These are phyloP conservation scores for Aleiodes alternator DNA, from an alignment of 2,888 invertebrate species.

Conservation along the genomic window DNA sequence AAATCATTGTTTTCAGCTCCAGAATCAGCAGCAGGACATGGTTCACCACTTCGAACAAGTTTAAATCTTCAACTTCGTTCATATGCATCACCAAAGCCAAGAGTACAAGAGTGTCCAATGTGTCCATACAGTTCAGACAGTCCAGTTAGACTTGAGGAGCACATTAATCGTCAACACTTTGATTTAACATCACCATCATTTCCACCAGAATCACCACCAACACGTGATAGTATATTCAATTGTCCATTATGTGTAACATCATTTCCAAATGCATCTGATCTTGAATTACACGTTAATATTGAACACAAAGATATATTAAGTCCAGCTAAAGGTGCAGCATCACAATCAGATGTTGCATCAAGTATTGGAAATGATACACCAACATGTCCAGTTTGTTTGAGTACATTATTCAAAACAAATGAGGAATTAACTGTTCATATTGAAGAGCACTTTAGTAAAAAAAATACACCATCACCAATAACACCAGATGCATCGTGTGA, in stretches of 20 bases:
- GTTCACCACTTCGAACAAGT: slow-evolving; percentile 82
- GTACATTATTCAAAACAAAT: slow-evolving; percentile 73
- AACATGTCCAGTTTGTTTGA: slow-evolving; percentile 75
- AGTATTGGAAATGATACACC: slow-evolving; percentile 70
- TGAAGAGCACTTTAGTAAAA: slow-evolving; percentile 85
- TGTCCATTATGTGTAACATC: slow-evolving; percentile 88
- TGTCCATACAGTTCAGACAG: slow-evolving; percentile 86
- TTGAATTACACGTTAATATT: slow-evolving; percentile 90
- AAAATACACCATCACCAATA: slow-evolving; percentile 73
- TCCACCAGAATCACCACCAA: slow-evolving; percentile 70
- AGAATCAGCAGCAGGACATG: slow-evolving; percentile 79
- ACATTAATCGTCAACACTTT: slow-evolving; percentile 90
- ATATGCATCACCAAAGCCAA: slow-evolving; percentile 72
- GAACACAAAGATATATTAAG: slow-evolving; percentile 87
- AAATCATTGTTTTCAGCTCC: slow-evolving; percentile 57
- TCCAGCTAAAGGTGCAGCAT: slow-evolving; percentile 70
- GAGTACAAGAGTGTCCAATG: slow-evolving; percentile 82
- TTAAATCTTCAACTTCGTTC: slow-evolving; percentile 72
- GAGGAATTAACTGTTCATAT: slow-evolving; percentile 84
- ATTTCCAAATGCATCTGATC: slow-evolving; percentile 85
- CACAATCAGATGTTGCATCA: slow-evolving; percentile 68
- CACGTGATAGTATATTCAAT: slow-evolving; percentile 77
- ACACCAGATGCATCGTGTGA: slow-evolving; percentile 76
- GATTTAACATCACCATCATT: slow-evolving; percentile 87
- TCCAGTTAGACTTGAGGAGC: slow-evolving; percentile 86